phyloP scores from a whole-genome alignment of 2,113 vertebrate genomes.

The Calcarius ornatus region DNA sequence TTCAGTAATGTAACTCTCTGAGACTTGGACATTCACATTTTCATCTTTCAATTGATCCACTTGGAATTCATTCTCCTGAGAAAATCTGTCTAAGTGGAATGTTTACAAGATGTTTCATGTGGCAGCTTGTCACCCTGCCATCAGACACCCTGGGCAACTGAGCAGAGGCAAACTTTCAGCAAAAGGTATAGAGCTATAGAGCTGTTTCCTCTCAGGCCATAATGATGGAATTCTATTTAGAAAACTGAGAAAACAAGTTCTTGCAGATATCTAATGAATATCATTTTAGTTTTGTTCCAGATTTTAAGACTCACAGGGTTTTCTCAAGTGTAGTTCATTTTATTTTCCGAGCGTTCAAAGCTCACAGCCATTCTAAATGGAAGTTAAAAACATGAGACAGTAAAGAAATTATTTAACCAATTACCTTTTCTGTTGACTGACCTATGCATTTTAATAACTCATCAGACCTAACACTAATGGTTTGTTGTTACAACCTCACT shows the following conservation, averaged over 20 bases:
- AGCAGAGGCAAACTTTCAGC: not conserved
- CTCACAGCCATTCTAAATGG: not conserved
- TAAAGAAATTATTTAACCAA: not conserved
- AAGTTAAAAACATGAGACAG: not conserved
- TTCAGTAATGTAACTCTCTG: not conserved
- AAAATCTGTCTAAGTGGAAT: not conserved
- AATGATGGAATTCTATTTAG: not conserved
- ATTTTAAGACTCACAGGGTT: not conserved
- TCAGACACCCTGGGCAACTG: not conserved
- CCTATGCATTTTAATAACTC: not conserved
- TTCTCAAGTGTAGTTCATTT: not conserved
- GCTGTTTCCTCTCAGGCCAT: not conserved
- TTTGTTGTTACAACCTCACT: not conserved
- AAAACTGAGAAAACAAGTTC: not conserved
- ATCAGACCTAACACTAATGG: not conserved
- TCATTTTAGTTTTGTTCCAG: not conserved
- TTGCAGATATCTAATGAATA: not conserved
- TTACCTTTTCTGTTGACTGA: not conserved
- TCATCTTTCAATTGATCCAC: not conserved
- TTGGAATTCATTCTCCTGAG: not conserved
- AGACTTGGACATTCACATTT: not conserved
- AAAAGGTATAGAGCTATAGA: not conserved
- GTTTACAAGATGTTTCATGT: not conserved
- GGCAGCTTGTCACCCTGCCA: not conserved
- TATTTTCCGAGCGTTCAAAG: not conserved